Evolutionary conservation across 1,140 invertebrate genomes (phyloP).

Genomic region (Gryon sp.): DNA sequence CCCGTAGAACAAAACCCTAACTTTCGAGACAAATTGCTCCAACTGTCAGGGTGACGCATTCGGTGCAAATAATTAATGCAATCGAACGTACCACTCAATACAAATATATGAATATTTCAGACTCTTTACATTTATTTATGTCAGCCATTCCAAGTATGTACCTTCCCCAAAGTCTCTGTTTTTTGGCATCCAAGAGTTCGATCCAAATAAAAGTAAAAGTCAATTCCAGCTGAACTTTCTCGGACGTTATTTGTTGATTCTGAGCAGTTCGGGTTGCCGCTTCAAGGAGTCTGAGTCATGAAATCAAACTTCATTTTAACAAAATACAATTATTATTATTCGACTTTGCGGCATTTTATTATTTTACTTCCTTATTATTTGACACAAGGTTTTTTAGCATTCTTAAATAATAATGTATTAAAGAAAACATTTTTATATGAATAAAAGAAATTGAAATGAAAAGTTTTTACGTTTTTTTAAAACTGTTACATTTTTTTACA

Average conservation of each 20-base stretch:
- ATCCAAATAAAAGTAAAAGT: constrained; percentile 20
- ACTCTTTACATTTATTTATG: constrained; percentile 15
- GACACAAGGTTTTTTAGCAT: background rate
- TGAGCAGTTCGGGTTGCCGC: background rate
- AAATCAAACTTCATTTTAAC: background rate
- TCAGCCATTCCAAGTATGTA: background rate
- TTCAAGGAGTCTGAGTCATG: constrained; percentile 1
- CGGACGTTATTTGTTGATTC: background rate
- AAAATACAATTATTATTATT: no score
- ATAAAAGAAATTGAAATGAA: no score
- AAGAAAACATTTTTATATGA: no score
- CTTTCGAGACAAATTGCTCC: constrained; percentile 45
- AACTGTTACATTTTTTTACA: no score
- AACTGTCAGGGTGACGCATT: constrained; percentile 46
- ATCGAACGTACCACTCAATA: constrained; percentile 16
- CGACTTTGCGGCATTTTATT: no score
- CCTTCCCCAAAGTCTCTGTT: background rate
- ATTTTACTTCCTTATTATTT: constrained; percentile 1
- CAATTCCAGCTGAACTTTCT: background rate
- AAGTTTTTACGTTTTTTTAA: no score
- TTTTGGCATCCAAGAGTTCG: background rate
- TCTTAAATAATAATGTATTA: no score
- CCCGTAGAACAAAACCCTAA: constrained; percentile 32
- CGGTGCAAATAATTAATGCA: constrained; percentile 47
- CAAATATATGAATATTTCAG: constrained; percentile 28